These are phyloP conservation scores for Phycodurus eques DNA, from an alignment of 2,113 vertebrate genomes.

Conservation along the genomic window DNA sequence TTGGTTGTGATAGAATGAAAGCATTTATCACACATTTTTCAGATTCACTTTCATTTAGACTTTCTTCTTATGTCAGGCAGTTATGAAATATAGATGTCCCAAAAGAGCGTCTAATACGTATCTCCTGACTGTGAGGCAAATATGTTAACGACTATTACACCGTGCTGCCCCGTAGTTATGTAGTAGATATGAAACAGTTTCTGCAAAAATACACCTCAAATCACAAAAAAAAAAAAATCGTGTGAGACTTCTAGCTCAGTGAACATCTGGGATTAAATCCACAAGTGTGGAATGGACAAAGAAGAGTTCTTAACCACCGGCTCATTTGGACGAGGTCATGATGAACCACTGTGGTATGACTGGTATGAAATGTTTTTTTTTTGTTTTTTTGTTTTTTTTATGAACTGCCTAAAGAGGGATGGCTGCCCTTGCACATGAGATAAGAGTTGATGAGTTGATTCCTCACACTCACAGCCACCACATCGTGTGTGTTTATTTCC, in stretches of 20 bases:
- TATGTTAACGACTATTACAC: background rate
- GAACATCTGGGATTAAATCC: background rate
- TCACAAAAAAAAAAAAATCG: background rate
- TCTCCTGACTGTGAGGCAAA: background rate
- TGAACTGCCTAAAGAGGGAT: background rate
- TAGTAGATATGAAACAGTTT: too few species aligned
- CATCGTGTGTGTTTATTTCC: background rate
- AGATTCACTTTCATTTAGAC: background rate
- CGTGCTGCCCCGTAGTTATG: too few species aligned
- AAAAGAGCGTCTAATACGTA: background rate
- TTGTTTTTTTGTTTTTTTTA: background rate
- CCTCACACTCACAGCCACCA: too few species aligned
- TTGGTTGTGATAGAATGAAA: background rate
- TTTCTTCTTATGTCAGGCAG: background rate
- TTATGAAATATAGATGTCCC: background rate
- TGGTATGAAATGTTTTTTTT: background rate
- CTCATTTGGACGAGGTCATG: background rate
- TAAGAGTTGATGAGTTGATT: background rate
- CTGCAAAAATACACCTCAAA: background rate
- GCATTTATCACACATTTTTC: background rate
- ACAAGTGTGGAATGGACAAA: background rate
- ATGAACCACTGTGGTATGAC: background rate
- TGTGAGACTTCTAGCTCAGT: background rate
- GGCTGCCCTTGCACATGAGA: background rate
- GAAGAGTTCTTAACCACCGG: background rate